Percentiles rank a stretch among this genome's conserved stretches.
Evolutionary conservation across 2,113 vertebrate species (phyloP).

Genomic region (Maylandia zebra): DNA sequence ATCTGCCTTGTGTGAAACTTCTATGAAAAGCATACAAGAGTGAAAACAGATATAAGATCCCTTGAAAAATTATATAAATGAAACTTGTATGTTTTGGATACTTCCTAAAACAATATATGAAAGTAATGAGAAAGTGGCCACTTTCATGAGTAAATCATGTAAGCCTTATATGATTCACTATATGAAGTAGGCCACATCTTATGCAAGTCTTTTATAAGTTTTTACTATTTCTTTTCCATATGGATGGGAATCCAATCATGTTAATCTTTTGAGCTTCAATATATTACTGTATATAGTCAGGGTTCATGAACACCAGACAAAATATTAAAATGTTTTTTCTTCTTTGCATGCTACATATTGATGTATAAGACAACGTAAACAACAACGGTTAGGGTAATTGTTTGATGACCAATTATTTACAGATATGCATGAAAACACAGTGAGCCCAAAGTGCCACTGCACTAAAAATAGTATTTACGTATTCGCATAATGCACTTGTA

Average conservation of each 20-base stretch:
- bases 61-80: fast-evolving
- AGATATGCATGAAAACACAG: neutral
- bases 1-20: neutral
- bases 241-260: neutral
- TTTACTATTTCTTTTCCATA: neutral
- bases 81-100: neutral
- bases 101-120: neutral
- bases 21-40: fast-evolving
- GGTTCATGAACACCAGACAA: neutral
- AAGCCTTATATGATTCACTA: fast-evolving
- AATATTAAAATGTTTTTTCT: neutral
- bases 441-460: neutral
- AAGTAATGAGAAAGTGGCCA: neutral
- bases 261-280: neutral
- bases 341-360: neutral
- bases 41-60: neutral
- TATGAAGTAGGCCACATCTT: neutral
- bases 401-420: neutral
- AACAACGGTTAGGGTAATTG: neutral
- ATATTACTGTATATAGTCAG: neutral
- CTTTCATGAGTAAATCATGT: neutral
- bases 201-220: neutral
- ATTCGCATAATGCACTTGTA: neutral
- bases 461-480: neutral
- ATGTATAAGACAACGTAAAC: neutral